Base-by-base conservation (phyloP, 2,113 vertebrate species). In the Crotalus helleri region DNA sequence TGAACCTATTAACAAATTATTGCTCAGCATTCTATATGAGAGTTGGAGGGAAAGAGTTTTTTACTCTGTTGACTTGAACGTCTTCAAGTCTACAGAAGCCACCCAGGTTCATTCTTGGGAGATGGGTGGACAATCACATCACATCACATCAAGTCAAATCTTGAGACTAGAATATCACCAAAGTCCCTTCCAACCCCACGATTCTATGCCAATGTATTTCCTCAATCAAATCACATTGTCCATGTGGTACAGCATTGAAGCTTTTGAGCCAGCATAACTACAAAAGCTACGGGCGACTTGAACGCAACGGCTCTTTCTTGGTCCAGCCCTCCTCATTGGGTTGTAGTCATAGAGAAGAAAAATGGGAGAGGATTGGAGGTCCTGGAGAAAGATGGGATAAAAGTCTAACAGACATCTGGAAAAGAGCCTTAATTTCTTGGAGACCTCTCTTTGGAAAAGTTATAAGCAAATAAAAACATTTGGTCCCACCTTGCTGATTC, bases 261-360 rank as follows among this genome's bases (percentile, higher is more conserved):
- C n/a, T 90, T 19, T 53, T 12, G 54, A 17, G 17, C 54, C 13
- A 55, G 54, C 13, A 55, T 17, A 55, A 17, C 54, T 17, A 15
- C 17, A 15, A 0, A 55, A 55, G 54, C 54, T 55, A 17, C 61
- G 86, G 91, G 97, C 95, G 94, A 95, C 93, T 61, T 90, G 26
- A 0, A 90, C 92, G 90, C 95, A n/a, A 0, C 24, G 11, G 26
- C 21, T 21, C 19, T 54, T 9, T 85, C n/a, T 39, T 9, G 54
- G 17, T 19, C 15, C 39, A 23, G 4, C 49, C n/a, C 33, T 54
- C 29, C n/a, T 91, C 46, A 21, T 2, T 26, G 29, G 61, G 7
- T 19, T 54, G 55, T 91, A 39, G 90, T 91, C 21, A 74, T 23
- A 33, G 46, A 29, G 59, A 49, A 49, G 6, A 29, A 51, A n/a